Percentiles rank a stretch among this genome's conserved stretches.
phyloP scores from a whole-genome alignment of 2,888 invertebrate genomes.

The Candidula unifasciata region DNA sequence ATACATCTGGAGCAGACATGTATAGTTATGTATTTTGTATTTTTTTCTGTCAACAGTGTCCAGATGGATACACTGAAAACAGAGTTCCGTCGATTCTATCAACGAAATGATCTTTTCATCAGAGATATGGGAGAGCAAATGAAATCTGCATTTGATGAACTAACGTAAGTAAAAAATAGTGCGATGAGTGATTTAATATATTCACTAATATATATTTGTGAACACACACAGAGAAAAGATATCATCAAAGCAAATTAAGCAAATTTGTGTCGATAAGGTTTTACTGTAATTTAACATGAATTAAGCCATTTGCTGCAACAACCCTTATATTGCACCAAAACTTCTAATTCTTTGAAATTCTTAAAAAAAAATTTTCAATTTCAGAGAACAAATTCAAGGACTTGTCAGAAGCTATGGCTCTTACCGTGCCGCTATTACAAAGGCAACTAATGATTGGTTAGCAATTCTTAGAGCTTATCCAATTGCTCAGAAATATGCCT shows the following conservation, averaged over 20 bases:
- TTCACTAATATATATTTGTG: neutral
- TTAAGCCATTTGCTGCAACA: neutral
- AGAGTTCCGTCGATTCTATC: constrained; percentile 62
- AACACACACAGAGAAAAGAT: too few relatives aligned
- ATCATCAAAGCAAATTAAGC: too few relatives aligned
- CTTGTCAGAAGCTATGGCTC: constrained; percentile 34
- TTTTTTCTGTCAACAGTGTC: constrained; percentile 5
- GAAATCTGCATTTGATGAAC: constrained; percentile 40
- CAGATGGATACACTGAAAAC: constrained; percentile 59
- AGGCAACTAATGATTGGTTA: constrained; percentile 41
- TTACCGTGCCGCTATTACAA: constrained; percentile 25
- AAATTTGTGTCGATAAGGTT: too few relatives aligned
- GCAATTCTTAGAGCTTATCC: constrained; percentile 51
- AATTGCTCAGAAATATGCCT: constrained; percentile 52
- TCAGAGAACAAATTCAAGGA: constrained; percentile 34
- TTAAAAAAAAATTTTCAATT: neutral
- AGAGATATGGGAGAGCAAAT: constrained; percentile 60
- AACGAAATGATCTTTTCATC: constrained; percentile 63
- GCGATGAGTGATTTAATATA: neutral
- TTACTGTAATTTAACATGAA: too few relatives aligned
- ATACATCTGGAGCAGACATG: too few relatives aligned
- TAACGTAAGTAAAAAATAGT: constrained; percentile 23
- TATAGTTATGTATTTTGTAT: too few relatives aligned
- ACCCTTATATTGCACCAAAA: neutral
- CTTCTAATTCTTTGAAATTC: too few relatives aligned